These are phyloP conservation scores for Litoditis marina DNA, from an alignment of 2,888 invertebrate genomes.

Conservation along the genomic window DNA sequence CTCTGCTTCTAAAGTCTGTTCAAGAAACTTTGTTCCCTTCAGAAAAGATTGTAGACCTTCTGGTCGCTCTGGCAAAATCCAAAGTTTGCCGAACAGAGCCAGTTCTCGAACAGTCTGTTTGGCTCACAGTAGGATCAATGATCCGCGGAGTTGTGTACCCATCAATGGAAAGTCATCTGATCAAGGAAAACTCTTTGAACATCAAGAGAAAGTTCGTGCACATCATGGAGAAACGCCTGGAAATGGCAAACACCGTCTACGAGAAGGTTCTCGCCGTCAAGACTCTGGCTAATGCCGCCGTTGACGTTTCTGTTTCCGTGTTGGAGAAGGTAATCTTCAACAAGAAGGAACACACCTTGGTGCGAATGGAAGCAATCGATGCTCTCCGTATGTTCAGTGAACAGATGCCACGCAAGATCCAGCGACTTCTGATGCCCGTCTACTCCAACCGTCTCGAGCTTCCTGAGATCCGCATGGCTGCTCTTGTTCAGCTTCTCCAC, in stretches of 20 bases:
- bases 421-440: slow-evolving; percentile 50
- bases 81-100: slow-evolving; percentile 19
- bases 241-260: slow-evolving; percentile 29
- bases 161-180: slow-evolving; percentile 26
- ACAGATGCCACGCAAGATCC: slow-evolving; percentile 31
- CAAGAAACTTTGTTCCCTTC: slow-evolving; percentile 32
- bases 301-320: slow-evolving; percentile 41
- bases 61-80: slow-evolving; percentile 36
- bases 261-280: slow-evolving; percentile 55
- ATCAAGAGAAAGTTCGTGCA: slow-evolving; percentile 40
- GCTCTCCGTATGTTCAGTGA: slow-evolving; percentile 45
- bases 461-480: slow-evolving; percentile 49
- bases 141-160: slow-evolving; percentile 33
- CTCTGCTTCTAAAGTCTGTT: slow-evolving; percentile 35
- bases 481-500: slow-evolving; percentile 45
- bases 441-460: slow-evolving; percentile 44
- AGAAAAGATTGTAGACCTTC: slow-evolving; percentile 43
- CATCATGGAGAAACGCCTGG: slow-evolving; percentile 30
- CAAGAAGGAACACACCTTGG: slow-evolving; percentile 27
- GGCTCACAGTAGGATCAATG: slow-evolving; percentile 40
- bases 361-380: slow-evolving; percentile 52
- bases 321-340: slow-evolving; percentile 53
- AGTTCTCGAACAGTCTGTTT: slow-evolving; percentile 37
- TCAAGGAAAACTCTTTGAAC: slow-evolving; percentile 25
- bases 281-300: slow-evolving; percentile 55